Base-by-base conservation (phyloP, 2,113 vertebrate species). In the Nettapus auritus region DNA sequence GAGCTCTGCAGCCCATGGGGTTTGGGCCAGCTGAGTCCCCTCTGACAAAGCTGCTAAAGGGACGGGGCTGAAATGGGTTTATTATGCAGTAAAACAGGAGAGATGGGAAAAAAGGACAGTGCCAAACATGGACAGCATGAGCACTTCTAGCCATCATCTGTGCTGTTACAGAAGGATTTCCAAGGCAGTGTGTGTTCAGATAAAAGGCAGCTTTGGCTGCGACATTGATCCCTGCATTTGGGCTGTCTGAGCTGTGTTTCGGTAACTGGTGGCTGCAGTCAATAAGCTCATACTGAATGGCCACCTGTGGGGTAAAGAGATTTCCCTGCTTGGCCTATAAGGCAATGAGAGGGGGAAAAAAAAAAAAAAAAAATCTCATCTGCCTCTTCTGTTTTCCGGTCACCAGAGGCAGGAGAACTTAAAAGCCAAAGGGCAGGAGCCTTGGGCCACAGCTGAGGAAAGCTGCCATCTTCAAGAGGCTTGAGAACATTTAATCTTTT, bases 401-500 rank as follows among this genome's bases (percentile, higher is more conserved):
- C 73, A 76, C 71, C n/a, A 64, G 78, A 82, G 63, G 57, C 50
- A 80, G 87, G 50, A 93, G 77, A 78, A 71, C 88, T 90, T 94
- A 36, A 92, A 96, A 95, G 81, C 77, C 21, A 74, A 90, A 84
- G 92, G 80, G 80, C 80, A 90, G 57, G 74, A 93, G 94, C 88
- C 66, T 36, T 60, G 76, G 66, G 88, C 74, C 31, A 21, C 71
- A 78, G 56, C 56, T 1, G 26, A 44, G 92, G 69, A 73, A 90
- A 91, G 73, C 64, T 48, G 90, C 90, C 14, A 4, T 38, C 88
- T 90, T 95, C 86, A 92, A 90, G 88, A 66, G 66, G 73, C 80
- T 63, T 62, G 46, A 4, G 11, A 92, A 63, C 77, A 40, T 92
- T 92, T 94, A 84, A 87, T 95, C 89, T 85, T 78, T 9, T 0